A percentile compares a stretch with the other conserved stretches of the same genome.
These are phyloP conservation scores for Margaritifera margaritifera DNA, from an alignment of 2,888 invertebrate genomes.

Conservation along the genomic window DNA sequence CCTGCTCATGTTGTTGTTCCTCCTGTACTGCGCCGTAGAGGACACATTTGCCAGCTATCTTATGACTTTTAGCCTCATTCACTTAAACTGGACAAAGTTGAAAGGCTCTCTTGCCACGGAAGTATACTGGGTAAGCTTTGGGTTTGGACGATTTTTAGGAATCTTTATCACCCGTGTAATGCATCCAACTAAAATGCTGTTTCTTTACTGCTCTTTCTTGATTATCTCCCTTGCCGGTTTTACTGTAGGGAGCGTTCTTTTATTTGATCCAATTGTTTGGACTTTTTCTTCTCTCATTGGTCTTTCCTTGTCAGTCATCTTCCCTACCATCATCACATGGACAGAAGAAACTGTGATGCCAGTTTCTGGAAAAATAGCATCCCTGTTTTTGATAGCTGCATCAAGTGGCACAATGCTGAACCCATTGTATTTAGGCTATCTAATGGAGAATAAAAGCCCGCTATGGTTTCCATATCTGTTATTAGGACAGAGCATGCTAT, in stretches of 20 bases:
- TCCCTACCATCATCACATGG: conserved; percentile 72
- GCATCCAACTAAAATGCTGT: conserved; percentile 64
- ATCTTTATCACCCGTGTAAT: conserved; percentile 66
- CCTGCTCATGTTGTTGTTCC: conserved; percentile 15
- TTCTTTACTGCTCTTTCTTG: conserved; percentile 44
- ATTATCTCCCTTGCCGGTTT: conserved; percentile 23
- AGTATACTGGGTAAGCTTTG: conserved; percentile 72
- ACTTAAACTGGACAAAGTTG: conserved; percentile 58
- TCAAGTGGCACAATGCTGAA: conserved; percentile 70
- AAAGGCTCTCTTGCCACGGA: conserved; percentile 65
- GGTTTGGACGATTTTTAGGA: conserved; percentile 64
- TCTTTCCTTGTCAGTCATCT: conserved; percentile 70
- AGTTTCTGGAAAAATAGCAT: conserved; percentile 69
- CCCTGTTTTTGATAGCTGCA: conserved; percentile 69
- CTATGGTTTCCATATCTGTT: conserved; percentile 42
- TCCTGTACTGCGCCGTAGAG: conserved; percentile 24
- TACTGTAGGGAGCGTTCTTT: conserved; percentile 33
- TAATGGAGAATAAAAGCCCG: conserved; percentile 27
- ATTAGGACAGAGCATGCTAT: conserved; percentile 20
- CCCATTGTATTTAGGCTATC: conserved; percentile 59
- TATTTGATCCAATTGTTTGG: conserved; percentile 43
- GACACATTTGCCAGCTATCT: conserved; percentile 28
- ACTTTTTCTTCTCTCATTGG: conserved; percentile 65
- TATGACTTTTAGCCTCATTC: conserved; percentile 28
- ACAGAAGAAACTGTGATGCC: conserved; percentile 68